These are phyloP conservation scores for Macropodus opercularis DNA, from an alignment of 2,797 vertebrate species.

Conservation along the genomic window DNA sequence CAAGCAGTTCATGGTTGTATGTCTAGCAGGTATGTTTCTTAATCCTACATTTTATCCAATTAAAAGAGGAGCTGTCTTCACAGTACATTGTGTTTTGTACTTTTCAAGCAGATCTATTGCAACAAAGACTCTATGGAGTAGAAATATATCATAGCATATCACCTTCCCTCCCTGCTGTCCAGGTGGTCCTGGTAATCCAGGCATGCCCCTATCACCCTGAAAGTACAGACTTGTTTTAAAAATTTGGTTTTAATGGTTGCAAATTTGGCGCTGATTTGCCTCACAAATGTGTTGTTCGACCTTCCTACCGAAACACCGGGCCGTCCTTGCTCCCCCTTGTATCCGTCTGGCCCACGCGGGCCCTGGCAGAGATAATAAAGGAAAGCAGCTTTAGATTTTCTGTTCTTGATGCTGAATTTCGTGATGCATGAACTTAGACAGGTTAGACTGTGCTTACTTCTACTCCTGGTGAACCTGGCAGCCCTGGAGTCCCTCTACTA, in stretches of 20 bases:
- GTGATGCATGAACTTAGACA: not conserved
- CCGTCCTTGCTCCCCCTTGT: constrained; percentile 90
- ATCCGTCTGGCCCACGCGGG: constrained; percentile 84
- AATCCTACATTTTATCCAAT: constrained; percentile 56
- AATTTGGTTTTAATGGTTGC: not conserved
- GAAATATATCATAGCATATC: constrained; percentile 7
- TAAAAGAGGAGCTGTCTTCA: constrained; percentile 40
- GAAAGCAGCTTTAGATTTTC: constrained; percentile 5
- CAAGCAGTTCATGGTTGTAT: constrained; percentile 55
- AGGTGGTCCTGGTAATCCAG: constrained; percentile 88
- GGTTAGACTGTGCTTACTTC: constrained; percentile 79
- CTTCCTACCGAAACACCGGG: constrained; percentile 87
- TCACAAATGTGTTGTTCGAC: constrained; percentile 43
- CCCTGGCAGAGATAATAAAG: constrained; percentile 81
- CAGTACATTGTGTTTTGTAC: constrained; percentile 40
- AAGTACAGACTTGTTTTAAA: constrained; percentile 44
- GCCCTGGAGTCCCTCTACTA: constrained; percentile 84
- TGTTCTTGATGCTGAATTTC: not conserved
- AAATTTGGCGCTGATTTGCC: constrained; percentile 1
- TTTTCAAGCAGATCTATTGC: constrained; percentile 1
- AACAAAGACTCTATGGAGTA: not conserved
- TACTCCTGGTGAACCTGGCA: constrained; percentile 85
- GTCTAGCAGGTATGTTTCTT: constrained; percentile 63
- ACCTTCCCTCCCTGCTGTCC: constrained; percentile 91
- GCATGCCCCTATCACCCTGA: constrained; percentile 90